Conservation (phyloP, 2,888 invertebrate species). For the Notodonta dromedarius region DNA sequence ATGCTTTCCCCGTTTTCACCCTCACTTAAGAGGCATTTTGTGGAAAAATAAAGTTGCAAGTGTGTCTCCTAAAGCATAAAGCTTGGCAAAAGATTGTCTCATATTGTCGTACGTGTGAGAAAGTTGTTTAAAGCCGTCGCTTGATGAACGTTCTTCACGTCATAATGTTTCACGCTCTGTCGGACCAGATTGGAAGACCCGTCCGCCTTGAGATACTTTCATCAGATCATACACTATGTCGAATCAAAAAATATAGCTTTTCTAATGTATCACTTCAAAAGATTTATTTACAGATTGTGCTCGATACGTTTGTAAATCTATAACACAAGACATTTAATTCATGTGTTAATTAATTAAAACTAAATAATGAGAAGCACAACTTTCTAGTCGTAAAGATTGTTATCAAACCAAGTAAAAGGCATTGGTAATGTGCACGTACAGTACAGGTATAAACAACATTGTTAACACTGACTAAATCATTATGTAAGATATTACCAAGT, state of each 20-base stretch:
- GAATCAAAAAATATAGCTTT: neutral
- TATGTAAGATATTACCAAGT: neutral
- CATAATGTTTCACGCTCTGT: slow-evolving; percentile 34
- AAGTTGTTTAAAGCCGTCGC: slow-evolving; percentile 35
- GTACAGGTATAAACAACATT: slow-evolving; percentile 3
- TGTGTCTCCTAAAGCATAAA: slow-evolving; percentile 23
- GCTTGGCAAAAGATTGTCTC: slow-evolving; percentile 25
- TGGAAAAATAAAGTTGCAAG: slow-evolving; percentile 13
- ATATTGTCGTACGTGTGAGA: slow-evolving; percentile 28
- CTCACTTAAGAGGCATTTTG: slow-evolving; percentile 2
- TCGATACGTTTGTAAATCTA: neutral
- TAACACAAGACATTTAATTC: neutral
- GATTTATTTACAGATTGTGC: neutral
- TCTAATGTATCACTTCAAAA: neutral
- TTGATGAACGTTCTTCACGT: slow-evolving; percentile 31
- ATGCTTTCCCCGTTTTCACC: no score
- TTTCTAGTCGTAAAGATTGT: neutral
- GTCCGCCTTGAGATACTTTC: slow-evolving; percentile 7
- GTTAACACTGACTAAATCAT: slow-evolving; percentile 1
- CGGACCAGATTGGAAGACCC: slow-evolving; percentile 28
- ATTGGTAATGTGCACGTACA: neutral
- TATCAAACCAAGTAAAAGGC: neutral
- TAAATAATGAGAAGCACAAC: neutral
- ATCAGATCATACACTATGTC: neutral
- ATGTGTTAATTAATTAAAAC: neutral